Evolutionary conservation across 35 echinoderm and acorn worm species (phyloP), one percentile per base, ranked within the genome.

Genomic region (Amphiura filiformis): DNA sequence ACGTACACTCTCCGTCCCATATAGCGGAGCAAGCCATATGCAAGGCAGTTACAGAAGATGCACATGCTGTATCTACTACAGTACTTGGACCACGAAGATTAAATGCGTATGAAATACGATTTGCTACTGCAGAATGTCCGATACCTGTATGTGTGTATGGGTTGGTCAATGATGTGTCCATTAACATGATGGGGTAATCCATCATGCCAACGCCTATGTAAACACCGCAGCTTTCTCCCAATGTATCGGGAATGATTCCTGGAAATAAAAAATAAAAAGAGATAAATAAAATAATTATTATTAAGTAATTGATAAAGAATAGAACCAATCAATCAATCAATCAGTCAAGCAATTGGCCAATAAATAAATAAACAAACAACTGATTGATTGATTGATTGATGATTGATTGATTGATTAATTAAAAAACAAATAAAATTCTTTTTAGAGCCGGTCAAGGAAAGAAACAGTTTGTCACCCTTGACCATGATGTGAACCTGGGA

Each of bases 171-270:
- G 92, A 92, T 0, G 92, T 89, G 70, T 97, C 92, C 4, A 81
- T 90, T 12, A 88, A 39, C 78, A 93, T 88, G 1, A 94, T 92
- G 13, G 96, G 84, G 87, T 94, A 88, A 65, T 98, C 92, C 96
- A 98, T 98, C 92, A 98, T 91, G 18, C 96, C 96, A 34, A 98
- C 86, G 26, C 96, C 96, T 32, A 94, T 91, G 37, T 91, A 97
- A 20, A 97, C 95, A 65, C 95, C 95, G 84, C 92, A 94, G 31
- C 80, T 82, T 78, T 91, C 83, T 22, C 84, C 84, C 3, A 94
- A 81, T 15, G 32, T 85, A 9, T 85, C 93, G 0, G 92, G 92
- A 37, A 89, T 79, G 49, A 98, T 92, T 22, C 96, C 96, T 28
- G 96, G 89, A 77, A 4, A 70, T 13, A 23, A 11, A 70, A 70